Evolutionary conservation across 1,140 invertebrate species (phyloP), one percentile per base, ranked within the genome.

Genomic region (Ridgeia piscesae): DNA sequence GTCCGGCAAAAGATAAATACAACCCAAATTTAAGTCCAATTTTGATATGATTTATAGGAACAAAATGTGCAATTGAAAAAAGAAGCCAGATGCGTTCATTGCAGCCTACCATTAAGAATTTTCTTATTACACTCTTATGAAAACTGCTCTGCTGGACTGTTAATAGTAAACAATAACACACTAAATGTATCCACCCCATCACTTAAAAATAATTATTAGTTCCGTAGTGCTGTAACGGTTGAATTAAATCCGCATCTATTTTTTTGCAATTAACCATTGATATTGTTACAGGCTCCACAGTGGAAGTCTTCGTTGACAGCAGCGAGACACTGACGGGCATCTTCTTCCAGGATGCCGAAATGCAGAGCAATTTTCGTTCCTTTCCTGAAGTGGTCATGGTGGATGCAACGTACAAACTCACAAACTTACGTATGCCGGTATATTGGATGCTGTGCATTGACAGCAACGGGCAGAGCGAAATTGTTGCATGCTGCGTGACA

Each of bases 371-470:
- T 27, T 90, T 90, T 90, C 8, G 6, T 2, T 90, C 89, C 9
- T 90, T 31, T 33, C 89, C 89, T 9, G 89, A 90, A n/a, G 89
- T 90, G 8, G n/a, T 90, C 89, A 90, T 90, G 89, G 89, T 90
- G 6, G 89, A 90, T 90, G 89, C 89, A 90, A 90, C 89, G 1
- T 90, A 35, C 17, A 90, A 90, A n/a, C 27, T 90, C 8, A 90
- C n/a, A 90, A 90, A n/a, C 89, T 90, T 90, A 27, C 89, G 89
- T n/a, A 90, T 90, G 35, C 89, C 89, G 17, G 89, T 90, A n/a
- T 90, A 90, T 27, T n/a, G 6, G 6, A 90, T 90, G 89, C 89
- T 90, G 9, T 90, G 89, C 89, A 90, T 90, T 33, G 89, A 90
- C n/a, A n/a, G 89, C 9, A 90, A 90, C 33, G 89, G 89, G 14